Percentiles rank a stretch among this genome's conserved stretches.
phyloP scores from a whole-genome alignment of 2,797 vertebrate species.

The Eulemur albifrons region DNA sequence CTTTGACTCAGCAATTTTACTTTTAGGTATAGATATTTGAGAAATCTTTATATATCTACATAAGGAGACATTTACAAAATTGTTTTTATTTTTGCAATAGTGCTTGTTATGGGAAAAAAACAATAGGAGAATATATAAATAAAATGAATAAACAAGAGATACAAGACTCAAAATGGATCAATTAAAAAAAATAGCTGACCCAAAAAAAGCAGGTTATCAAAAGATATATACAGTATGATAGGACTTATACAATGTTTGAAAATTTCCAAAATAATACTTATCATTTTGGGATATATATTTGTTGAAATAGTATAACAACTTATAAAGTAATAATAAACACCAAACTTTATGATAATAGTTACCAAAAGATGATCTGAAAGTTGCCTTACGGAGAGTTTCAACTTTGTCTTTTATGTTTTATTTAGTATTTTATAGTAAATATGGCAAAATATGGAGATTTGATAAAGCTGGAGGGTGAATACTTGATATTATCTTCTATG shows the following conservation, averaged over 20 bases:
- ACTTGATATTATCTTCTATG: background rate
- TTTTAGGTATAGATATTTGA: background rate
- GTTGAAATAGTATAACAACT: background rate
- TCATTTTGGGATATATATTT: background rate
- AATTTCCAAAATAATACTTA: background rate
- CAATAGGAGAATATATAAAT: background rate
- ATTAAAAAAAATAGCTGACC: background rate
- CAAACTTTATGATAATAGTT: background rate
- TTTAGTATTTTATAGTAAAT: conserved; percentile 39
- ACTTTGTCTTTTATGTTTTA: background rate
- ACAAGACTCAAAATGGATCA: background rate
- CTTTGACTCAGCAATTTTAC: background rate
- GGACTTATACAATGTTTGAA: background rate
- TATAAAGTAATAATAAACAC: background rate
- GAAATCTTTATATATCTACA: background rate
- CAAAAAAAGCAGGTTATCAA: background rate
- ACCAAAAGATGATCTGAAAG: background rate
- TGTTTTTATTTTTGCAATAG: background rate
- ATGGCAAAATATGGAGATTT: background rate
- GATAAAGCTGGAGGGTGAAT: background rate
- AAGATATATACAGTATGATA: background rate
- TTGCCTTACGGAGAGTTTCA: background rate
- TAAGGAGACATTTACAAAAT: background rate
- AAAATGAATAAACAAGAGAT: background rate
- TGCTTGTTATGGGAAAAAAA: background rate